phyloP scores from a whole-genome alignment of 1,140 invertebrate species.

The Drosophila serrata region DNA sequence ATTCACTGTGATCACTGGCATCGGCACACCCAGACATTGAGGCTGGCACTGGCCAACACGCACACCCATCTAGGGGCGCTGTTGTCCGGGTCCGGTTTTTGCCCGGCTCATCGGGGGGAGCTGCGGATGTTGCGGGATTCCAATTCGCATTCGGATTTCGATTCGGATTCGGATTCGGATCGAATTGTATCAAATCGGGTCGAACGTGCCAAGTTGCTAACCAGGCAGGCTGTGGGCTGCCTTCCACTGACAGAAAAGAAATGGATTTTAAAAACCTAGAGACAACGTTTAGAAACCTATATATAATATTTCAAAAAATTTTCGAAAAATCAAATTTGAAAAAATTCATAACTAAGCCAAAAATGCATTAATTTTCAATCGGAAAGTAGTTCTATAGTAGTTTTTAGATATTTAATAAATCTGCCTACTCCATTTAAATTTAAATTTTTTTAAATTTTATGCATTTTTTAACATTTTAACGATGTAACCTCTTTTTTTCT shows the following conservation, averaged over 20 bases:
- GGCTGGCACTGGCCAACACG: slow-evolving; percentile 11
- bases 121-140: slow-evolving; percentile 13
- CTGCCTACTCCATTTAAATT: no score
- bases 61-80: slow-evolving; percentile 21
- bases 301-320: no score
- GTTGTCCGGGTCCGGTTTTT: slow-evolving; percentile 48
- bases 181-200: slow-evolving; percentile 23
- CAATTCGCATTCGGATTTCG: slow-evolving; percentile 6
- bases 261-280: no score
- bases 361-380: no score
- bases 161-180: slow-evolving; percentile 1
- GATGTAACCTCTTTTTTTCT: no score
- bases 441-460: no score
- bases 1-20: slow-evolving; percentile 38
- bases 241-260: not conserved
- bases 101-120: slow-evolving; percentile 31
- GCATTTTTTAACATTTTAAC: no score
- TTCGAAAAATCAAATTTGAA: no score
- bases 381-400: no score
- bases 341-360: no score
- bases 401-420: no score
- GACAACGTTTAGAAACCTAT: no score
- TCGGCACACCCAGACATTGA: slow-evolving; percentile 19
- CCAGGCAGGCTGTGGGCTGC: slow-evolving; percentile 24
- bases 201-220: slow-evolving; percentile 65